phyloP scores from a whole-genome alignment of 1,140 invertebrate species.

The Bemisia tabaci region DNA sequence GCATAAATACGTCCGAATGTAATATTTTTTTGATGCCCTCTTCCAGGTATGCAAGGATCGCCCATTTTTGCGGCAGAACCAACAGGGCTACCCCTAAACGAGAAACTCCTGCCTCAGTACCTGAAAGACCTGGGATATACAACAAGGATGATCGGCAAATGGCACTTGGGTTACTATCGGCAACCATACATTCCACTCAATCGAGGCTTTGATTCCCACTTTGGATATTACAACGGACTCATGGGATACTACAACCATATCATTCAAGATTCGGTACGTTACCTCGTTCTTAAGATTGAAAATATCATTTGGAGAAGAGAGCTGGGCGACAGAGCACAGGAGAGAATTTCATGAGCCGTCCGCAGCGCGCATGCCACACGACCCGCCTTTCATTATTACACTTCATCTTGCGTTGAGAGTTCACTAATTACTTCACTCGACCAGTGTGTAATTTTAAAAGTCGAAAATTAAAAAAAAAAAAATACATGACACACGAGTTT shows the following conservation, averaged over 20 bases:
- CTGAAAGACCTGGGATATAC: constrained; percentile 60
- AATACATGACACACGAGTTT: no score
- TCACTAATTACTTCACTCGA: no score
- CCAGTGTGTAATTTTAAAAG: no score
- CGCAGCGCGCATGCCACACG: no score
- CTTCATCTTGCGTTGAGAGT: not conserved
- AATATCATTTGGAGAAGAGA: not conserved
- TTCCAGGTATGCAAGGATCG: constrained; percentile 62
- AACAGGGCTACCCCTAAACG: constrained; percentile 51
- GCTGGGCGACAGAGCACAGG: not conserved
- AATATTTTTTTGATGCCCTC: no score
- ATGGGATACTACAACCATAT: constrained; percentile 71
- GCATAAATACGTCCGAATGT: no score
- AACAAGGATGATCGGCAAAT: constrained; percentile 81
- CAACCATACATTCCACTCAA: constrained; percentile 59
- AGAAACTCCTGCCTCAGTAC: constrained; percentile 59
- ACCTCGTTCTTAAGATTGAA: not conserved
- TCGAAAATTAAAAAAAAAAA: no score
- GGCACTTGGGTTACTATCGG: constrained; percentile 64
- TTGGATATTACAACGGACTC: constrained; percentile 67
- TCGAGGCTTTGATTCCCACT: constrained; percentile 73
- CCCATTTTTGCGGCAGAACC: constrained; percentile 58
- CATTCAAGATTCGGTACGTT: constrained; percentile 38
- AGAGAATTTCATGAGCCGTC: no score
- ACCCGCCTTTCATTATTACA: not conserved